A percentile compares a stretch with the other conserved stretches of the same genome.
phyloP scores from a whole-genome alignment of 2,113 vertebrate species.

The Trichomycterus rosablanca region DNA sequence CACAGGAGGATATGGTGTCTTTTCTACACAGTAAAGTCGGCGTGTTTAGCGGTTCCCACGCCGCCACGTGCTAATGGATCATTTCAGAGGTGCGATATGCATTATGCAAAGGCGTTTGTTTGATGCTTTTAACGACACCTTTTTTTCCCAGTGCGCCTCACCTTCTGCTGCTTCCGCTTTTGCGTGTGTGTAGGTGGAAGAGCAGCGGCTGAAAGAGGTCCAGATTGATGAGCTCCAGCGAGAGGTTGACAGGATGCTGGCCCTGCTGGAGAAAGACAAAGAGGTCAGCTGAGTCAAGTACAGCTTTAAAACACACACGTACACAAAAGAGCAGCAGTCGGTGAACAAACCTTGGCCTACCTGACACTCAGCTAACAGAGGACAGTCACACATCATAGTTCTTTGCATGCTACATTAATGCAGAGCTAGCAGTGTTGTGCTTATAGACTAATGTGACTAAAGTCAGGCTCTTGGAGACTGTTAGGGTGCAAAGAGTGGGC shows the following conservation, averaged over 20 bases:
- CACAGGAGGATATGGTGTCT: slow-evolving; percentile 43
- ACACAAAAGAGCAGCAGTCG: not conserved
- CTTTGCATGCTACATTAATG: not conserved
- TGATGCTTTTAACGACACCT: slow-evolving; percentile 64
- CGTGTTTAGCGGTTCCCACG: slow-evolving; percentile 53
- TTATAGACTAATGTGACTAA: no score
- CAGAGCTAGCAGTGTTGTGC: no score
- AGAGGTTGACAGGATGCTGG: slow-evolving; percentile 53
- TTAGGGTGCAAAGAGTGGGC: no score
- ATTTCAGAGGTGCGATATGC: slow-evolving; percentile 68
- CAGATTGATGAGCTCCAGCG: slow-evolving; percentile 60
- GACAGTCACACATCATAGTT: not conserved
- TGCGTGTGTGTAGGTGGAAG: slow-evolving; percentile 47
- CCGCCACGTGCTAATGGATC: slow-evolving; percentile 69
- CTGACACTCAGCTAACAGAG: not conserved
- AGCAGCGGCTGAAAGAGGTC: slow-evolving; percentile 50
- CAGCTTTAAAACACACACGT: slow-evolving; percentile 24
- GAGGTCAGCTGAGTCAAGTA: slow-evolving; percentile 45
- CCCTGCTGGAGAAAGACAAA: slow-evolving; percentile 51
- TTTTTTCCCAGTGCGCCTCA: slow-evolving; percentile 50
- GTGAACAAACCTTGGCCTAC: not conserved
- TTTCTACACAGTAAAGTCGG: slow-evolving; percentile 44
- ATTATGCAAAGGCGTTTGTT: slow-evolving; percentile 68
- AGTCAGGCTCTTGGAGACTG: no score
- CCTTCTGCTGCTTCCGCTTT: slow-evolving; percentile 41